phyloP scores from a whole-genome alignment of 2,113 vertebrate species.

The Oncorhynchus kisutch region DNA sequence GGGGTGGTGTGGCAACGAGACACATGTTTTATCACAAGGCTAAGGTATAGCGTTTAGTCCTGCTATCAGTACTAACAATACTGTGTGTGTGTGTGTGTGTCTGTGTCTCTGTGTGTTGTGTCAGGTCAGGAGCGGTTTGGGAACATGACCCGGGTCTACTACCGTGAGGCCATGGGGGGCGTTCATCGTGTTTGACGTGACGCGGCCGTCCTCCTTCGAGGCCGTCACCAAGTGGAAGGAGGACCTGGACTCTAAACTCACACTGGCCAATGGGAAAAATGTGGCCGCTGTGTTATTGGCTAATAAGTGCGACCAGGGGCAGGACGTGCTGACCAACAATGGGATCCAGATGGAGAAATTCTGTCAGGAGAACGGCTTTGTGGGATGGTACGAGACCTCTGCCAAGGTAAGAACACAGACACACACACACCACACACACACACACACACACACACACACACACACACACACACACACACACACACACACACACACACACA shows the following conservation, averaged over 20 bases:
- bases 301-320: constrained; percentile 81
- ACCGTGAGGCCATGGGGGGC: constrained; percentile 83
- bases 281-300: constrained; percentile 78
- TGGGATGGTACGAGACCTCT: constrained; percentile 79
- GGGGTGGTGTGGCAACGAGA: too few species aligned
- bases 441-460: constrained; percentile 5
- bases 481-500: not conserved
- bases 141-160: constrained; percentile 85
- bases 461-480: too few species aligned
- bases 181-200: constrained; percentile 82
- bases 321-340: constrained; percentile 69
- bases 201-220: constrained; percentile 77
- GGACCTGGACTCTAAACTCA: constrained; percentile 82
- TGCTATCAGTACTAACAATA: too few species aligned
- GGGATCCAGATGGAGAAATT: constrained; percentile 78
- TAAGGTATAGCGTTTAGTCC: not conserved
- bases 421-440: too few species aligned
- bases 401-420: constrained; percentile 73
- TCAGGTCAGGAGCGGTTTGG: constrained; percentile 82
- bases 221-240: constrained; percentile 82
- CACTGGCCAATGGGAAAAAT: constrained; percentile 75
- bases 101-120: not conserved
- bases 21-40: too few species aligned
- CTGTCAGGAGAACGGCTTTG: constrained; percentile 79
- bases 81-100: not conserved